phyloP scores from a whole-genome alignment of 1,140 invertebrate species.

The Nasonia vitripennis region DNA sequence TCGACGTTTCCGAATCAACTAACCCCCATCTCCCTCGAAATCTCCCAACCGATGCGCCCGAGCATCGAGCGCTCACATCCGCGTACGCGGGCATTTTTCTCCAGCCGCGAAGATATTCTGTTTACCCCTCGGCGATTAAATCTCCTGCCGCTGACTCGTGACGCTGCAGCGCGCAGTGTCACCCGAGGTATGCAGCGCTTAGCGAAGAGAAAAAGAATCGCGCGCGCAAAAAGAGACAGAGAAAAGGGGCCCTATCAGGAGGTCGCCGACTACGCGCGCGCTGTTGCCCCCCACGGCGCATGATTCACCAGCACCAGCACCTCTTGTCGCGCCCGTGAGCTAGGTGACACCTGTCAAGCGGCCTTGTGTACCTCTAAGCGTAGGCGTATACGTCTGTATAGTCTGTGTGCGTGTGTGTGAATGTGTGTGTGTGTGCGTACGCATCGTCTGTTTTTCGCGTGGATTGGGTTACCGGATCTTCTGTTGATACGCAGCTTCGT shows the following conservation, averaged over 20 bases:
- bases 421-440: neutral
- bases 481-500: neutral
- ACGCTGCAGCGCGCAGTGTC: conserved; percentile 61
- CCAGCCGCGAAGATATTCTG: conserved; percentile 39
- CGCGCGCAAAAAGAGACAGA: neutral
- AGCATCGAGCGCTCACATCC: neutral
- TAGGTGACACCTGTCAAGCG: conserved; percentile 74
- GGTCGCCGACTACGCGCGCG: conserved; percentile 57
- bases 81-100: neutral
- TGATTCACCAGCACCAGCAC: conserved; percentile 67
- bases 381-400: conserved; percentile 56
- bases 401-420: neutral
- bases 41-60: too few relatives aligned
- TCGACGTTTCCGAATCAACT: too few relatives aligned
- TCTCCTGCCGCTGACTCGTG: conserved; percentile 34
- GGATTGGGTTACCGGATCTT: conserved; percentile 22
- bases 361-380: conserved; percentile 50
- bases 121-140: conserved; percentile 55
- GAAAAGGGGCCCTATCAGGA: conserved; percentile 66
- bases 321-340: conserved; percentile 66
- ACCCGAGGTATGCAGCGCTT: conserved; percentile 64
- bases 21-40: too few relatives aligned
- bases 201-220: neutral
- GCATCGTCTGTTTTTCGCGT: neutral
- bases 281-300: conserved; percentile 65